Conservation (phyloP, 23 tunicate species). For the Phallusia fumigata region DNA sequence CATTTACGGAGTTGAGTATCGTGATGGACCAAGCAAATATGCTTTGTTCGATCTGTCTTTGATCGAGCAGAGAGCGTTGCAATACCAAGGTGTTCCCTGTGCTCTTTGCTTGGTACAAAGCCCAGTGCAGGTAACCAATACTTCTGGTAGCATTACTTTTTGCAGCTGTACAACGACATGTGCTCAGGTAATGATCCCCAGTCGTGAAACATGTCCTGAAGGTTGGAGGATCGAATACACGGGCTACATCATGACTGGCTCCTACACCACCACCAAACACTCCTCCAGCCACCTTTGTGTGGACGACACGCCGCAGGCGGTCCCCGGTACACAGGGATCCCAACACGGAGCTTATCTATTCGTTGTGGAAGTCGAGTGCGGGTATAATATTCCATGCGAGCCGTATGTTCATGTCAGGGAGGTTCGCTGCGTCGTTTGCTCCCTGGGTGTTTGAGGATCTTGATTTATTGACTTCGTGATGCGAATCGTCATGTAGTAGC, state of each 20-base stretch:
- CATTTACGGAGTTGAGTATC: slow-evolving; percentile 43
- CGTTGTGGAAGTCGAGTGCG: slow-evolving; percentile 36
- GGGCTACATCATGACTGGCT: slow-evolving; percentile 32
- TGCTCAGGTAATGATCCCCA: slow-evolving; percentile 44
- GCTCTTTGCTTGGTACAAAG: slow-evolving; percentile 37
- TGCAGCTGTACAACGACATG: not conserved
- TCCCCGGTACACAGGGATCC: slow-evolving; percentile 40
- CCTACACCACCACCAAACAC: slow-evolving; percentile 36
- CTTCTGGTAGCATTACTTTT: not conserved
- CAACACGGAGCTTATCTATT: slow-evolving; percentile 35
- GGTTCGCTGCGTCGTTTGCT: slow-evolving; percentile 44
- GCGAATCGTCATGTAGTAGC: no score
- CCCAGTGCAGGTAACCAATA: not conserved
- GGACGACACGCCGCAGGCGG: slow-evolving; percentile 41
- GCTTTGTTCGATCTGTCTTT: slow-evolving; percentile 38
- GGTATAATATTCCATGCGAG: slow-evolving; percentile 27
- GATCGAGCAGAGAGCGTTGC: slow-evolving; percentile 11
- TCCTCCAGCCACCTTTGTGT: slow-evolving; percentile 38
- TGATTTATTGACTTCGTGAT: no score
- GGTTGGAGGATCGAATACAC: slow-evolving; percentile 33
- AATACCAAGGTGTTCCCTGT: slow-evolving; percentile 42
- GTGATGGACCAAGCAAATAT: slow-evolving; percentile 25
- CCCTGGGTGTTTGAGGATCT: not conserved
- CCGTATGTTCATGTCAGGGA: slow-evolving; percentile 44
- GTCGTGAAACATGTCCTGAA: slow-evolving; percentile 36